A percentile compares a stretch with the other conserved stretches of the same genome.
phyloP scores from a whole-genome alignment of 2,797 vertebrate species.

The Brachymystax lenok region DNA sequence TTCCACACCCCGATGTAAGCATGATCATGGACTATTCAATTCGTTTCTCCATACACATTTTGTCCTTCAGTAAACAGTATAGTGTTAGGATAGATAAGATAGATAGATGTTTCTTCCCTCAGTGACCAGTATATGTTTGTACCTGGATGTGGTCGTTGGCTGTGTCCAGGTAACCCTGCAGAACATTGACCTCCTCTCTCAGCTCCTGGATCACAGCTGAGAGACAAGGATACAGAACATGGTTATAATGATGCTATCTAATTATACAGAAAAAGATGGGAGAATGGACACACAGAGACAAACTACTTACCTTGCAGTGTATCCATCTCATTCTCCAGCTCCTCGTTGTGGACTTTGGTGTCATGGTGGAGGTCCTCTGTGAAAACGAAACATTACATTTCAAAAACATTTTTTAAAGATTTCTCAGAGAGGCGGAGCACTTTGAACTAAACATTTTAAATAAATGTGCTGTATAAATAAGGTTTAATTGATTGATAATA shows the following conservation, averaged over 20 bases:
- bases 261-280: neutral
- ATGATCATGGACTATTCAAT: neutral
- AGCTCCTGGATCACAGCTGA: conserved; percentile 66
- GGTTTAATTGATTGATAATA: neutral
- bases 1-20: neutral
- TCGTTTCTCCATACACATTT: neutral
- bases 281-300: neutral
- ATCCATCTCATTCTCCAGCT: conserved; percentile 70
- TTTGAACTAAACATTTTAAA: neutral
- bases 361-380: conserved; percentile 74
- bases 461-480: neutral
- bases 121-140: neutral
- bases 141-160: conserved; percentile 59
- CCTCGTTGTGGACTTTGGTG: conserved; percentile 68
- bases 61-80: neutral
- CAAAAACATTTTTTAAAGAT: neutral
- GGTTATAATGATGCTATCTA: neutral
- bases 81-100: too few species aligned
- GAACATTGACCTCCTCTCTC: conserved; percentile 49
- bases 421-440: neutral
- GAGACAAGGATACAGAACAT: neutral
- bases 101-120: neutral
- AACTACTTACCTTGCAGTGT: conserved; percentile 69
- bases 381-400: conserved; percentile 2
- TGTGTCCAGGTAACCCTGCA: conserved; percentile 61